A percentile compares a stretch with the other conserved stretches of the same genome.
Conservation (phyloP, 2,888 invertebrate species). For the Polia nebulosa region DNA sequence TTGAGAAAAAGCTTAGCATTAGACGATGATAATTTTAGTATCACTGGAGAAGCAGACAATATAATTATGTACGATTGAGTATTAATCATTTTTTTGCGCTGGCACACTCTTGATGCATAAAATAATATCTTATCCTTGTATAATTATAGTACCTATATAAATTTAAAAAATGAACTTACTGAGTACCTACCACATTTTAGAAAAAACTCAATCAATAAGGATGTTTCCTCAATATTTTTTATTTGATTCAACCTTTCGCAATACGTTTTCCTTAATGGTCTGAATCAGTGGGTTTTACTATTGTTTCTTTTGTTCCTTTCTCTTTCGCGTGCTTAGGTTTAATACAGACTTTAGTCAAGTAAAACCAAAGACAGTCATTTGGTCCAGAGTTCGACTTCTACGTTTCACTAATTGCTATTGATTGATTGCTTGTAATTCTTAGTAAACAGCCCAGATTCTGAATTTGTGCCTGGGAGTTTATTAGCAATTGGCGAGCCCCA, state of each 20-base stretch:
- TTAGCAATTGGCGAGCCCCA: not conserved
- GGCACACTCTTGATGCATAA: too few species aligned
- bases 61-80: too few species aligned
- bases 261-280: conserved; percentile 8
- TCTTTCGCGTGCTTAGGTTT: not conserved
- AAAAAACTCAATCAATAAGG: not conserved
- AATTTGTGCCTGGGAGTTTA: not conserved
- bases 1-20: too few species aligned
- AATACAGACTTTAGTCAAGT: conserved; percentile 8
- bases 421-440: not conserved
- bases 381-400: too few species aligned
- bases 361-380: too few species aligned
- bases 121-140: too few species aligned
- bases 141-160: too few species aligned
- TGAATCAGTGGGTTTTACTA: conserved; percentile 18
- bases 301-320: not conserved
- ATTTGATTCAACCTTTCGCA: not conserved
- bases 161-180: too few species aligned
- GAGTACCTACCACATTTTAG: not conserved
- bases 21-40: too few species aligned
- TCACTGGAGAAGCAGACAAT: too few species aligned
- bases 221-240: not conserved
- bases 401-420: not conserved
- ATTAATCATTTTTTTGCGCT: too few species aligned
- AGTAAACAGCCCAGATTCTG: not conserved